A percentile compares a stretch with the other conserved stretches of the same genome.
Evolutionary conservation across 1,140 invertebrate genomes (phyloP).

Genomic region (Philopotamus ludificatus): DNA sequence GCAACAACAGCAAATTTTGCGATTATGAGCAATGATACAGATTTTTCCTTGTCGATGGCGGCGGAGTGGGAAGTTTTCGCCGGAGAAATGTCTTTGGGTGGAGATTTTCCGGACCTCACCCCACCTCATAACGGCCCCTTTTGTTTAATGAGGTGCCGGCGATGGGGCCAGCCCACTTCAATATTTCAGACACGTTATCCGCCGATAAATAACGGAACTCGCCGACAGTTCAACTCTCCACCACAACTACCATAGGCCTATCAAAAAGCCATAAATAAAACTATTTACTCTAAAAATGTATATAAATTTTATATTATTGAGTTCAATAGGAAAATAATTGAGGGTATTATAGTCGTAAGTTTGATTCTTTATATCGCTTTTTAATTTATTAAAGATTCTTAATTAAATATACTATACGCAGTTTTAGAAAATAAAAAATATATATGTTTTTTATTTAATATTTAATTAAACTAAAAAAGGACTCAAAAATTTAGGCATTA

Average conservation of each 20-base stretch:
- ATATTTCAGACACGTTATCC: constrained; percentile 38
- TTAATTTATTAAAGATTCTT: too few species aligned
- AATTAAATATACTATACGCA: too few species aligned
- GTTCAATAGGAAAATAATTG: too few species aligned
- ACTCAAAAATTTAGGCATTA: too few species aligned
- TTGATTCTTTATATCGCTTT: too few species aligned
- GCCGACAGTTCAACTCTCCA: constrained; percentile 32
- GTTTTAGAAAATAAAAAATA: too few species aligned
- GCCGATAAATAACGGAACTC: constrained; percentile 36
- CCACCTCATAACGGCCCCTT: background rate
- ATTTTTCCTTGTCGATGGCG: constrained; percentile 4
- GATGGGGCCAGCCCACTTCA: constrained; percentile 31
- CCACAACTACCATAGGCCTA: constrained; percentile 3
- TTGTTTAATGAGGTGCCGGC: constrained; percentile 37
- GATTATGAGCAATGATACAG: background rate
- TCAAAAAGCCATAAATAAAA: background rate
- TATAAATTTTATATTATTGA: background rate
- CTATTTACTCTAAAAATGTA: background rate
- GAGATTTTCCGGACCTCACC: background rate
- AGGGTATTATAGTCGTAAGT: too few species aligned
- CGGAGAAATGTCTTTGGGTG: background rate
- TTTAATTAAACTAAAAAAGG: too few species aligned
- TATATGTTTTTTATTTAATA: too few species aligned
- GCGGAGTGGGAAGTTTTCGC: background rate
- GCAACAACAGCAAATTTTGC: background rate